A percentile compares a stretch with the other conserved stretches of the same genome.
Conservation (phyloP, 2,888 invertebrate genomes). For the Aphidoletes aphidimyza region DNA sequence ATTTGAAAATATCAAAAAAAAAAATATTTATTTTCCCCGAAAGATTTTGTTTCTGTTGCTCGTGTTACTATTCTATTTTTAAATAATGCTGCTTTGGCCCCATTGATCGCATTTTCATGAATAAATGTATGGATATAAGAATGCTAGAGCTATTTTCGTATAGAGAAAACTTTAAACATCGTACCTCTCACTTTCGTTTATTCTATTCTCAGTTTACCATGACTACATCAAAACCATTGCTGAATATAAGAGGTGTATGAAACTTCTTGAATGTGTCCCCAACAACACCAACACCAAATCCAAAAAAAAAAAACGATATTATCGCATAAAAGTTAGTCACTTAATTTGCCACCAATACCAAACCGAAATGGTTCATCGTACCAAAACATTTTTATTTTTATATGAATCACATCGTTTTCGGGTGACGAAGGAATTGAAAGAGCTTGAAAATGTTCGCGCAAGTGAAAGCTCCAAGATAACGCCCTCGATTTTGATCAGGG, state of each 20-base stretch:
- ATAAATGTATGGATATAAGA: neutral
- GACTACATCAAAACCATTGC: neutral
- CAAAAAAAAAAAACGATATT: neutral
- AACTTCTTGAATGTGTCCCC: neutral
- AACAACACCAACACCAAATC: neutral
- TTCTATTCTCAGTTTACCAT: no score
- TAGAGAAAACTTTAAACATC: no score
- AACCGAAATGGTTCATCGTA: neutral
- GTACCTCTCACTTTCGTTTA: no score
- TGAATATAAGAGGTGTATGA: neutral
- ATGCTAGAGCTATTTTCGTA: neutral
- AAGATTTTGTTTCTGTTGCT: neutral
- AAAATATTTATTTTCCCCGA: no score
- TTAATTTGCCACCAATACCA: neutral
- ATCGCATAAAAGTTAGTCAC: conserved; percentile 20
- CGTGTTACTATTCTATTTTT: no score
- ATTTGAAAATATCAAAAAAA: no score
- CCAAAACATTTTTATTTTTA: no score
- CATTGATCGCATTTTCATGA: neutral
- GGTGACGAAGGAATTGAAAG: no score
- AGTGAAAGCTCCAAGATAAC: no score
- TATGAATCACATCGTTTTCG: neutral
- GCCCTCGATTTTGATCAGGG: no score
- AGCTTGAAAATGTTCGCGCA: no score
- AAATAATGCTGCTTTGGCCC: no score